Conservation (phyloP, 2,113 vertebrate genomes). For the Puffinus mauretanicus region DNA sequence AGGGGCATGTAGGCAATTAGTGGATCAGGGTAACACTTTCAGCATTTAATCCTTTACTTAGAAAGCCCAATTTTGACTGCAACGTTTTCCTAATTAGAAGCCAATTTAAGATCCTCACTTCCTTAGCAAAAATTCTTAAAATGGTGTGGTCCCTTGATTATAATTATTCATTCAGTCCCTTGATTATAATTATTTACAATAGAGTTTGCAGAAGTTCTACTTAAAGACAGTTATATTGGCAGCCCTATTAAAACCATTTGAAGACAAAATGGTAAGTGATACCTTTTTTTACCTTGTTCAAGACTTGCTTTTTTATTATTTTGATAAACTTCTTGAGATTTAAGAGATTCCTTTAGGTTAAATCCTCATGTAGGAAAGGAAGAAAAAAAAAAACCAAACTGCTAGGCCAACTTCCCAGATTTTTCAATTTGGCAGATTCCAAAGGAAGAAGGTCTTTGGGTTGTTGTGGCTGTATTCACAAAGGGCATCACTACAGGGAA, state of each 20-base stretch:
- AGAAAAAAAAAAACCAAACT: not conserved
- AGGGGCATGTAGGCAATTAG: not conserved
- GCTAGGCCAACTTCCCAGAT: not conserved
- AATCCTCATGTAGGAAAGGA: not conserved
- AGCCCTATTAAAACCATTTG: not conserved
- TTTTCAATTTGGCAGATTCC: not conserved
- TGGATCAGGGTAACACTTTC: not conserved
- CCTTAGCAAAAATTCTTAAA: not conserved
- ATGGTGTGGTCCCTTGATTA: not conserved
- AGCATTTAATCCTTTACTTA: not conserved
- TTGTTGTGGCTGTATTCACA: not conserved
- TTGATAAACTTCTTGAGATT: not conserved
- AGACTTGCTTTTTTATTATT: not conserved
- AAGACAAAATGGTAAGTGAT: not conserved
- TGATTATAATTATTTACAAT: not conserved
- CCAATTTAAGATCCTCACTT: not conserved
- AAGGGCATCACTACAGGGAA: not conserved
- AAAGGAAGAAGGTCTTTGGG: not conserved
- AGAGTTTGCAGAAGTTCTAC: not conserved
- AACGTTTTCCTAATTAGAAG: not conserved
- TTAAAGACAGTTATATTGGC: not conserved
- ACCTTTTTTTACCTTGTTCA: not conserved
- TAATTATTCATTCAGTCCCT: not conserved
- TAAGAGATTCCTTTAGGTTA: not conserved
- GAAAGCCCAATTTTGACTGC: not conserved